phyloP scores from a whole-genome alignment of 2,888 invertebrate species.

The Marasmarcha lunaedactyla region DNA sequence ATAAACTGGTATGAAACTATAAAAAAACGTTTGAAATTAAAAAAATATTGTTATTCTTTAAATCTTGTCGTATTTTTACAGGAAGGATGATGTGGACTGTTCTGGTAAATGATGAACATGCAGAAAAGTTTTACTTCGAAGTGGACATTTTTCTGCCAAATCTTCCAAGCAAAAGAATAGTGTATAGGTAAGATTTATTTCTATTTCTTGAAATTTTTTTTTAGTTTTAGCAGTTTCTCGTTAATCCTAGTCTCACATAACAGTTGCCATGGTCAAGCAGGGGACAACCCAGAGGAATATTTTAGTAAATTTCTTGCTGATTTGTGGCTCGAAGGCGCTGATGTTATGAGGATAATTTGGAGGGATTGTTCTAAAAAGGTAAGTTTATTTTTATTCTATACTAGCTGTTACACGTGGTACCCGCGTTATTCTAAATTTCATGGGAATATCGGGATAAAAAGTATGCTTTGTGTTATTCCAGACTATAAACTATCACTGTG shows the following conservation, averaged over 20 bases:
- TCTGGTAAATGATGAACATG: conserved; percentile 53
- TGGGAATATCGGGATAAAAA: too few relatives aligned
- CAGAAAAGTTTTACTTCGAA: conserved; percentile 59
- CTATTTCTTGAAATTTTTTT: too few relatives aligned
- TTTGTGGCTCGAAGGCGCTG: conserved; percentile 58
- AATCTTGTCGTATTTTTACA: conserved; percentile 25
- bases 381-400: too few relatives aligned
- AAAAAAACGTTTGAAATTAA: not conserved
- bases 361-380: conserved; percentile 63
- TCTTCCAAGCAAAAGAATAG: conserved; percentile 53
- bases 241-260: too few relatives aligned
- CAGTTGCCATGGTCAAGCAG: conserved; percentile 27
- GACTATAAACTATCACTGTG: too few relatives aligned
- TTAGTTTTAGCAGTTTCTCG: too few relatives aligned
- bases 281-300: conserved; percentile 40
- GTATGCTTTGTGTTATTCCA: too few relatives aligned
- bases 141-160: conserved; percentile 58
- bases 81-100: conserved; percentile 70
- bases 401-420: too few relatives aligned
- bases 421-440: too few relatives aligned
- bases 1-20: not conserved
- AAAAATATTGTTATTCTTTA: not conserved
- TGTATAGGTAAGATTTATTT: conserved; percentile 55
- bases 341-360: conserved; percentile 56
- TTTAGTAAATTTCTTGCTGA: conserved; percentile 52